Conservation (phyloP, 2,113 vertebrate genomes). For the Podiceps cristatus region DNA sequence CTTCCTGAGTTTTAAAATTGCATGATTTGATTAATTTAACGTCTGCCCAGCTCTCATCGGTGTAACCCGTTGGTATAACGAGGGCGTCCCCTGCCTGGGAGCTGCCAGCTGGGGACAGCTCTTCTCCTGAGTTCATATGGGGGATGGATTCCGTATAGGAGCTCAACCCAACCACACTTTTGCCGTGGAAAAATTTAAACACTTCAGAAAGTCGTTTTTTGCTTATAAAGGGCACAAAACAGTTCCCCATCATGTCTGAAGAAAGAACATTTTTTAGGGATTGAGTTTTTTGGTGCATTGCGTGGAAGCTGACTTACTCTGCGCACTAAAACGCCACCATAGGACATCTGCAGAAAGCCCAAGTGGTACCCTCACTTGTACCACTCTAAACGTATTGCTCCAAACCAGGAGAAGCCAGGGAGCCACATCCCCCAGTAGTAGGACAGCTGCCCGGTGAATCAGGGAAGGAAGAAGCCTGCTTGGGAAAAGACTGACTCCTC, state of each 20-base stretch:
- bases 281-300: fast-evolving
- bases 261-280: not conserved
- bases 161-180: not conserved
- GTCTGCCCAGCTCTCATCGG: not conserved
- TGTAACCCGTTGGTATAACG: not conserved
- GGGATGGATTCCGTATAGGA: not conserved
- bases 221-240: not conserved
- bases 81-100: not conserved
- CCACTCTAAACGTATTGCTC: fast-evolving
- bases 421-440: not conserved
- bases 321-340: fast-evolving
- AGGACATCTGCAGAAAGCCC: not conserved
- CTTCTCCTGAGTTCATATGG: fast-evolving
- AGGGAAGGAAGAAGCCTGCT: not conserved
- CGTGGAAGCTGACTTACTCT: not conserved
- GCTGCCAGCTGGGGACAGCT: not conserved
- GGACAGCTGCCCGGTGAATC: not conserved
- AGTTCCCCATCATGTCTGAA: fast-evolving
- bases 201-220: not conserved
- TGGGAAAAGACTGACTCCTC: not conserved
- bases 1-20: slow-evolving; percentile 5
- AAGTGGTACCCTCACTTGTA: not conserved
- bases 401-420: not conserved
- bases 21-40: not conserved
- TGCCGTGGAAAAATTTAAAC: not conserved